Percentiles rank a stretch among this genome's conserved stretches.
Conservation (phyloP, 2,888 invertebrate species). For the Rotaria macrura region DNA sequence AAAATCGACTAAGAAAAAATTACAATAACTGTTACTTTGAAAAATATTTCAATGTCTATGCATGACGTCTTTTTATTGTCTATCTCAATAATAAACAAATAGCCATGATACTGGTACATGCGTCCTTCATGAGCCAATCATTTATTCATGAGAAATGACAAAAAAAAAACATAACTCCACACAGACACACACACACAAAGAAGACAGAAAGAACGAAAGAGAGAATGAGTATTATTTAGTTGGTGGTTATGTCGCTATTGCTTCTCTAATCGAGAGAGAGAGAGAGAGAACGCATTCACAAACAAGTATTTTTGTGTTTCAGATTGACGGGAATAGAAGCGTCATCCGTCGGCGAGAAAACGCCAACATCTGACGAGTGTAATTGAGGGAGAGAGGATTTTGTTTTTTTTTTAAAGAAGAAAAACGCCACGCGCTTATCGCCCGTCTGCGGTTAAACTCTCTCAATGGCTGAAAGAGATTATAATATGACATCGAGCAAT, state of each 20-base stretch:
- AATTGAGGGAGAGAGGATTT: not conserved
- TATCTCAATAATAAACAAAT: not conserved
- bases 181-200: too few relatives aligned
- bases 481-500: not conserved
- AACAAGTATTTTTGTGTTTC: not conserved
- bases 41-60: too few relatives aligned
- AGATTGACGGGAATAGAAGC: not conserved
- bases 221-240: not conserved
- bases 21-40: too few relatives aligned
- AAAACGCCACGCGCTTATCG: not conserved
- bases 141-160: not conserved
- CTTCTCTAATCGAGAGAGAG: not conserved
- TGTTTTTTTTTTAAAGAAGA: not conserved
- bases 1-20: not conserved
- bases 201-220: not conserved
- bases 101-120: not conserved
- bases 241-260: not conserved
- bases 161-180: not conserved
- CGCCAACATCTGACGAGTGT: constrained; percentile 2
- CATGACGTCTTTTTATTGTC: not conserved
- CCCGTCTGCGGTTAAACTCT: not conserved
- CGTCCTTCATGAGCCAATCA: not conserved
- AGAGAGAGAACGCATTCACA: not conserved
- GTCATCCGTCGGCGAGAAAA: constrained; percentile 12
- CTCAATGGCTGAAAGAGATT: not conserved